Evolutionary conservation across 1,140 invertebrate species (phyloP), one percentile per base, ranked within the genome.

Genomic region (Drosophila elegans): DNA sequence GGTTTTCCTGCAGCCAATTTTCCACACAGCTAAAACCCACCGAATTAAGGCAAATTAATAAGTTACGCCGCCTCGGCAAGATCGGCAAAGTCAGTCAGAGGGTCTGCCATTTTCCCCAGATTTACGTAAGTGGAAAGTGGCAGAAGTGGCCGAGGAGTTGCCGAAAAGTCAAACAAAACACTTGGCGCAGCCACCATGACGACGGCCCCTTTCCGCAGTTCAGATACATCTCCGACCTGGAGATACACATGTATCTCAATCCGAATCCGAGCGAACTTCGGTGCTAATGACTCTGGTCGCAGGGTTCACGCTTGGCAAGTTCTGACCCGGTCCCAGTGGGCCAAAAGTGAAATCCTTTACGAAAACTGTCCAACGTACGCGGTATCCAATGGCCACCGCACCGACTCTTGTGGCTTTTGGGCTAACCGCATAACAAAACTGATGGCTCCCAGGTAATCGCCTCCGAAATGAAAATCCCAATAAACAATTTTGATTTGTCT

Each of bases 41-140:
- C 63, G 83, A 88, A 89, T 89, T 89, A 84, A 89, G 51, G 32
- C 80, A 89, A 89, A 88, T 88, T 88, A 89, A 78, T 88, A 86
- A 78, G 82, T 83, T 44, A 51, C 77, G 38, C 25, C 51, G 53
- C 41, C 51, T 9, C 16, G 41, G 51, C 49, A 29, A 73, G 53
- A 81, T 77, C 67, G 62, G 42, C 44, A 46, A 73, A 57, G 45
- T 51, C 56, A 52, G 53, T 36, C 60, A 32, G 45, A 16, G 45
- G 25, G n/a, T 52, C 39, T 49, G 45, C 46, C 84, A 88, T 88
- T 90, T 89, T 64, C 66, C 80, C 49, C 34, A 9, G 60, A 63
- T 80, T 89, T 89, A 78, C 68, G 63, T 77, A 71, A 78, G 74
- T 71, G 48, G 54, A 69, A 44, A 69, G 62, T 38, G 27, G 74